Evolutionary conservation across 2,113 vertebrate species (phyloP).

Genomic region (Thymallus thymallus): DNA sequence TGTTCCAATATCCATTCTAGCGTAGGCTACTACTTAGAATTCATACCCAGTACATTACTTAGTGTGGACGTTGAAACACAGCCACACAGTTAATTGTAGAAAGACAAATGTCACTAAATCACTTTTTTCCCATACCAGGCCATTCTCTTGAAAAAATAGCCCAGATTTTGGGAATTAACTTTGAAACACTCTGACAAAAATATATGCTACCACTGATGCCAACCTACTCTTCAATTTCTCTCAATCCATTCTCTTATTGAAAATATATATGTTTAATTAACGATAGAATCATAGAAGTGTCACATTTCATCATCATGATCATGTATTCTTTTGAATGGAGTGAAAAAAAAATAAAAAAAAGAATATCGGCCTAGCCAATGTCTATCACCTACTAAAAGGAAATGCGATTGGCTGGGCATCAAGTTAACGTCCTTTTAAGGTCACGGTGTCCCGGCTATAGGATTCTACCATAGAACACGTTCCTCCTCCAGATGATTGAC

Average conservation of each 20-base stretch:
- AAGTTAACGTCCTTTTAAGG: constrained; percentile 33
- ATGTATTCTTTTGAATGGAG: constrained; percentile 18
- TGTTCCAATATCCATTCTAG: too few species aligned
- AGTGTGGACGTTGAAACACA: too few species aligned
- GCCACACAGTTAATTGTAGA: background rate
- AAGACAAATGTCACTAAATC: background rate
- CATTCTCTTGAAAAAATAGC: background rate
- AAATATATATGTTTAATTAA: constrained; percentile 16
- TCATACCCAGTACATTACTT: too few species aligned
- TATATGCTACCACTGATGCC: constrained; percentile 20
- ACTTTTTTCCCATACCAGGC: background rate
- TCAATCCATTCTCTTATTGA: constrained; percentile 35
- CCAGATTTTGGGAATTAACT: background rate
- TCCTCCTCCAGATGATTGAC: constrained; percentile 1
- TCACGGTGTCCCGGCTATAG: constrained; percentile 22
- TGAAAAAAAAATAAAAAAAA: background rate
- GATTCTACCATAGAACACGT: constrained; percentile 11
- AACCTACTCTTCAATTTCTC: constrained; percentile 28
- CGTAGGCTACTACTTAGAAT: too few species aligned
- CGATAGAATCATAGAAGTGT: constrained; percentile 43
- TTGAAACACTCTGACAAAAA: constrained; percentile 19
- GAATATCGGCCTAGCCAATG: background rate
- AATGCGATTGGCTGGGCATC: constrained; percentile 29
- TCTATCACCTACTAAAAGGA: constrained; percentile 20
- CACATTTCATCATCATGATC: constrained; percentile 28